phyloP scores from a whole-genome alignment of 2,888 invertebrate genomes.

The Spodoptera exigua region DNA sequence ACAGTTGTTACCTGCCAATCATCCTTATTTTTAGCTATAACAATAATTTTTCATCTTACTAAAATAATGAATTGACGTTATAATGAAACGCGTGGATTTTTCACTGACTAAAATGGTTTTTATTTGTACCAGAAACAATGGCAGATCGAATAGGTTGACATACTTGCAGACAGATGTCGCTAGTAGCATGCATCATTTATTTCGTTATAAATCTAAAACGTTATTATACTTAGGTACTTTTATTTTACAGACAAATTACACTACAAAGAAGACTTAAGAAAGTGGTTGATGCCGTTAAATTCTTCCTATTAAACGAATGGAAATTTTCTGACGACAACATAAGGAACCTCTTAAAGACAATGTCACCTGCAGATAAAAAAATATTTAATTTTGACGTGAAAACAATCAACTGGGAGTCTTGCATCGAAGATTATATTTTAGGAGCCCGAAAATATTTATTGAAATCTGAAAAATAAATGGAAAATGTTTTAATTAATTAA shows the following conservation, averaged over 20 bases:
- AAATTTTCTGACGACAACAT: slow-evolving; percentile 57
- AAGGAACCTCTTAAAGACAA: slow-evolving; percentile 30
- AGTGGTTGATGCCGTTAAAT: slow-evolving; percentile 37
- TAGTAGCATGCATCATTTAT: no score
- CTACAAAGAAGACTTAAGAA: slow-evolving; percentile 54
- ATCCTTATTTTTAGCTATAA: no score
- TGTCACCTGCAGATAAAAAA: slow-evolving; percentile 51
- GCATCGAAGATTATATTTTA: slow-evolving; percentile 52
- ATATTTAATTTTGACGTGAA: slow-evolving; percentile 58
- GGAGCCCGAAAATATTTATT: slow-evolving; percentile 52
- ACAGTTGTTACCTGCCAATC: no score
- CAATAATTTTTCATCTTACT: no score
- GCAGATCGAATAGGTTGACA: no score
- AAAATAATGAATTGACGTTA: no score
- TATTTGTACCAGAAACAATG: no score
- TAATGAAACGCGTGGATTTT: no score
- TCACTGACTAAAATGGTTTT: no score
- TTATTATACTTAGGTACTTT: neutral
- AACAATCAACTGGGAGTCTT: slow-evolving; percentile 55
- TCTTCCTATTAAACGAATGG: slow-evolving; percentile 56
- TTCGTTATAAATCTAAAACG: no score
- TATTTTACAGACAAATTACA: slow-evolving; percentile 62
- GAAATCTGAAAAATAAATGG: slow-evolving; percentile 18
- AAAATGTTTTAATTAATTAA: no score
- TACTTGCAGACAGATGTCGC: no score